Percentiles rank a stretch among this genome's conserved stretches.
Evolutionary conservation across 2,113 vertebrate species (phyloP).

Genomic region (Colistium nudipinnis): DNA sequence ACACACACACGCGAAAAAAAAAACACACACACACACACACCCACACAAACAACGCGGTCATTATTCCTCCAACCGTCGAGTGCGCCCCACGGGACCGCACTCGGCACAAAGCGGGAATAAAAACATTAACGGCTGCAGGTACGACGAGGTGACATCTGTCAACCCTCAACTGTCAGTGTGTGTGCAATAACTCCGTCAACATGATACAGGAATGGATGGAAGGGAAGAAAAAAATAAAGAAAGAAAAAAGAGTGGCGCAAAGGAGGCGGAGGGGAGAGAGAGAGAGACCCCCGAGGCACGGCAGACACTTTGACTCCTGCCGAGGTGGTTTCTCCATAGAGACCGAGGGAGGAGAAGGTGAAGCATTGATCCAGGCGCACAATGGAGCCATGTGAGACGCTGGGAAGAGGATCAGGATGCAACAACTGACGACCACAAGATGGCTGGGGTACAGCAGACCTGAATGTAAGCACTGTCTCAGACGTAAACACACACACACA

Average conservation of each 20-base stretch:
- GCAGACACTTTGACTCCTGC: constrained; percentile 74
- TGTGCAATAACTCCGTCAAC: constrained; percentile 60
- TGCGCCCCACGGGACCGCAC: constrained; percentile 36
- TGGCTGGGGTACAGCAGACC: constrained; percentile 2
- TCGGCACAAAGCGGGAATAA: constrained; percentile 52
- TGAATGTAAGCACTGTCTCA: neutral
- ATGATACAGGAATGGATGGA: constrained; percentile 52
- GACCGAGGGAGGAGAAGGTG: constrained; percentile 21
- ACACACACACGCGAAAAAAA: constrained; percentile 22
- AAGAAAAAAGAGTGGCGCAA: constrained; percentile 10
- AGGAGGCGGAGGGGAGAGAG: neutral
- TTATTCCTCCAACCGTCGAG: constrained; percentile 3
- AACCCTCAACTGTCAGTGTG: constrained; percentile 69
- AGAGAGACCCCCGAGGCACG: constrained; percentile 61
- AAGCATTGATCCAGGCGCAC: constrained; percentile 49
- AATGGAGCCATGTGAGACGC: constrained; percentile 68
- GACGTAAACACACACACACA: constrained; percentile 6
- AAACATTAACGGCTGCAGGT: constrained; percentile 67
- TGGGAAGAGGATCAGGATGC: constrained; percentile 63
- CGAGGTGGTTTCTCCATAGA: constrained; percentile 49
- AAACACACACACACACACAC: constrained; percentile 1
- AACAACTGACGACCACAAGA: constrained; percentile 18
- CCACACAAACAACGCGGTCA: neutral
- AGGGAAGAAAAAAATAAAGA: constrained; percentile 14
- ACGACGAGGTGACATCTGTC: constrained; percentile 63